These are phyloP conservation scores for Conomelus anceps DNA, from an alignment of 2,888 invertebrate genomes.

Conservation along the genomic window DNA sequence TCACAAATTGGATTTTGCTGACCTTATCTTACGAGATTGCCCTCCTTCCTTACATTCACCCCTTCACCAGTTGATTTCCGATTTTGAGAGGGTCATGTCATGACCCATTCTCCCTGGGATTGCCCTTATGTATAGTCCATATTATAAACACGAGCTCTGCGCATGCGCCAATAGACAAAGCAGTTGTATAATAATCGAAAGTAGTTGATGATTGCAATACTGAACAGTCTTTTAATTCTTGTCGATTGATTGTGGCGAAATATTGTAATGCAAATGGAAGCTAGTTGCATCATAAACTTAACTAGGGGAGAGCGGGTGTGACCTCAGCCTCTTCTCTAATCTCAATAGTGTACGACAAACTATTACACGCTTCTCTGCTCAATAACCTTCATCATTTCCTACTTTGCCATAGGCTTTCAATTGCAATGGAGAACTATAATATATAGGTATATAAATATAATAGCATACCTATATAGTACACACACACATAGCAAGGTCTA, in stretches of 20 bases:
- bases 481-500: background rate
- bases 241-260: background rate
- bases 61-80: no score
- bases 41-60: no score
- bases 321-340: background rate
- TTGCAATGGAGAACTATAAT: background rate
- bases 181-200: background rate
- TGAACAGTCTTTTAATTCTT: background rate
- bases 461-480: background rate
- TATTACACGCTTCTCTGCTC: background rate
- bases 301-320: background rate
- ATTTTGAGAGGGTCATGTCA: no score
- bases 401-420: background rate
- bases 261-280: background rate
- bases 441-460: background rate
- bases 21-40: no score
- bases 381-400: background rate
- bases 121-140: no score
- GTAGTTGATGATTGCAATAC: background rate
- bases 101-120: no score
- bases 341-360: background rate
- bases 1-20: no score
- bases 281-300: background rate
- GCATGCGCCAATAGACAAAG: background rate
- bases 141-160: background rate